These are phyloP conservation scores for Tetrapedia diversipes DNA, from an alignment of 2,888 invertebrate genomes.

Conservation along the genomic window DNA sequence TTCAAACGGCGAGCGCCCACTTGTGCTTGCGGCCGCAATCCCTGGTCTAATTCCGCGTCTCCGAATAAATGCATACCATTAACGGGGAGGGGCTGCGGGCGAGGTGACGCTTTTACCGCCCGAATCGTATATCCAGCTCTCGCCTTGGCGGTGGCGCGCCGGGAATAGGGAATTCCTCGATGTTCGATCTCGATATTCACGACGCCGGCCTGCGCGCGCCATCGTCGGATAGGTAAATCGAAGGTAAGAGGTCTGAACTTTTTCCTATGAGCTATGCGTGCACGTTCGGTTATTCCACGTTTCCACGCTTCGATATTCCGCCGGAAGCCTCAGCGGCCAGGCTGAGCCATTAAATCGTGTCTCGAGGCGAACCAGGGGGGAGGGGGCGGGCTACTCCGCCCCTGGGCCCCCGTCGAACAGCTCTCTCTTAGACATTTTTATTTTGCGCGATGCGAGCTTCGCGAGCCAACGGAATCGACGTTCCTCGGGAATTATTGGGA, in stretches of 20 bases:
- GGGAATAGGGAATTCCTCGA: constrained; percentile 51
- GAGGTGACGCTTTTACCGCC: constrained; percentile 69
- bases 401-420: background rate
- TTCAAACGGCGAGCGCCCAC: constrained; percentile 72
- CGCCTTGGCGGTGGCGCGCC: constrained; percentile 31
- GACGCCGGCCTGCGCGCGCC: constrained; percentile 24
- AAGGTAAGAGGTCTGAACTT: constrained; percentile 39
- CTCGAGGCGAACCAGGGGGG: background rate
- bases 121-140: constrained; percentile 66
- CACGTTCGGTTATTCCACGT: constrained; percentile 34
- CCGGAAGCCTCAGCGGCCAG: constrained; percentile 3
- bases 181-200: constrained; percentile 65
- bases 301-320: constrained; percentile 37
- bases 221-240: constrained; percentile 47
- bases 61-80: constrained; percentile 78
- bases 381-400: too few relatives aligned
- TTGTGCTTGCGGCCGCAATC: constrained; percentile 70
- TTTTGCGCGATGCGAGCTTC: background rate
- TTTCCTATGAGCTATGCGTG: constrained; percentile 38
- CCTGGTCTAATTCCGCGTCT: constrained; percentile 76
- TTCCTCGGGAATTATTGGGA: background rate
- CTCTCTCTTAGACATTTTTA: constrained; percentile 15
- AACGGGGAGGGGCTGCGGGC: constrained; percentile 63
- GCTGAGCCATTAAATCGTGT: constrained; percentile 31
- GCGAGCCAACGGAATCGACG: background rate